A percentile compares a stretch with the other conserved stretches of the same genome.
Conservation (phyloP, 2,888 invertebrate species). For the Chrysodeixis includens region DNA sequence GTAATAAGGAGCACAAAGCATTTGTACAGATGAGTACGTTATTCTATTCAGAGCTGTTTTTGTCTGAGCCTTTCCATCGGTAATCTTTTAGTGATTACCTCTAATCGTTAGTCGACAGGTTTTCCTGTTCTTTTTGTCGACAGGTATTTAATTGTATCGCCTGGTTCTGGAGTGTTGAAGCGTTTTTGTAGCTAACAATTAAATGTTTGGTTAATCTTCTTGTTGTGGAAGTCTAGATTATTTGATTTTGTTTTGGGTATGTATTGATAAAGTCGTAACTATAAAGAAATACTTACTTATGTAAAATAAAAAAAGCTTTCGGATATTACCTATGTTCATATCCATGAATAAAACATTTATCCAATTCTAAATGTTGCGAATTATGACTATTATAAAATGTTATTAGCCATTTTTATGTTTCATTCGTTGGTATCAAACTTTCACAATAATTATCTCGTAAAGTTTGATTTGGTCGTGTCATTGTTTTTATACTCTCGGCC, state of each 20-base stretch:
- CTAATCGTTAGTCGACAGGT: neutral
- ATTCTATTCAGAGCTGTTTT: conserved; percentile 2
- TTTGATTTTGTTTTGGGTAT: no score
- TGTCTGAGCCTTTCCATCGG: neutral
- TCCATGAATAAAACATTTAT: no score
- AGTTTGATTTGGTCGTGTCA: neutral
- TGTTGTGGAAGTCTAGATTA: no score
- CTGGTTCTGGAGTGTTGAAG: neutral
- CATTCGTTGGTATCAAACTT: neutral
- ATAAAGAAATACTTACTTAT: no score
- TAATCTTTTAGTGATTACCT: neutral
- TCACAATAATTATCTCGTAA: neutral
- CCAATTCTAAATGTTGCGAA: neutral
- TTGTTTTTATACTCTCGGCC: neutral
- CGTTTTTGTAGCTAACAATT: neutral
- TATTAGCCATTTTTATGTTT: neutral
- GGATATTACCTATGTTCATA: no score
- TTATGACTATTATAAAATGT: neutral
- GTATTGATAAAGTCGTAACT: no score
- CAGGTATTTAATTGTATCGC: conserved; percentile 1
- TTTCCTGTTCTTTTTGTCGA: neutral
- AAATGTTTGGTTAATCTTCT: neutral
- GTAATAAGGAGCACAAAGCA: conserved; percentile 9
- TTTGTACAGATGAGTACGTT: conserved; percentile 1
- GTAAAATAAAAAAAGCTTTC: no score